Evolutionary conservation across 1,140 invertebrate genomes (phyloP).

Genomic region (Macrobrachium nipponense): DNA sequence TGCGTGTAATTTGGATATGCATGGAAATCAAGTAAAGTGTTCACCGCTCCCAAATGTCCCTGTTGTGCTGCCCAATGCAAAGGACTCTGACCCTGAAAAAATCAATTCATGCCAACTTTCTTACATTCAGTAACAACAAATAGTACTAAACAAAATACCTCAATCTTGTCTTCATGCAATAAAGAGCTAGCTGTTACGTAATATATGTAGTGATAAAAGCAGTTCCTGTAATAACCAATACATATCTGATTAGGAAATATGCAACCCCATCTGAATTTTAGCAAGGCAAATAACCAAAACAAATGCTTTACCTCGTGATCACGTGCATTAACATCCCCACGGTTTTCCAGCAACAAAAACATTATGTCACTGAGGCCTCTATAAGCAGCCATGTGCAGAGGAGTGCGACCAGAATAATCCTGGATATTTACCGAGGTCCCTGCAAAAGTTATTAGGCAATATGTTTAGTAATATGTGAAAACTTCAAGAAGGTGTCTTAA

Average conservation of each 20-base stretch:
- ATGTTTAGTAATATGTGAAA: background rate
- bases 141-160: background rate
- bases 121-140: background rate
- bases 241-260: no score
- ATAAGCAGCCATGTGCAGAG: slow-evolving; percentile 51
- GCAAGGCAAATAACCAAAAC: background rate
- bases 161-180: no score
- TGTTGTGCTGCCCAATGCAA: slow-evolving; percentile 53
- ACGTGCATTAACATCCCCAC: slow-evolving; percentile 50
- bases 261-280: background rate
- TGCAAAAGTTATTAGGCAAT: background rate
- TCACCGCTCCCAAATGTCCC: slow-evolving; percentile 54
- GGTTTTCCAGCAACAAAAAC: slow-evolving; percentile 48
- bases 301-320: slow-evolving; percentile 32
- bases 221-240: no score
- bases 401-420: slow-evolving; percentile 48
- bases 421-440: slow-evolving; percentile 52
- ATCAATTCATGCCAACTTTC: background rate
- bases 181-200: no score
- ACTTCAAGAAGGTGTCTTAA: background rate
- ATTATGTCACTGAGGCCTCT: slow-evolving; percentile 51
- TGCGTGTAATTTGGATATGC: slow-evolving; percentile 56
- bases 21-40: slow-evolving; percentile 47
- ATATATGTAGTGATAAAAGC: no score
- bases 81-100: slow-evolving; percentile 48